Percentiles rank a stretch among this genome's conserved stretches.
phyloP scores from a whole-genome alignment of 2,113 vertebrate genomes.

The Romanogobio albipinnatus region DNA sequence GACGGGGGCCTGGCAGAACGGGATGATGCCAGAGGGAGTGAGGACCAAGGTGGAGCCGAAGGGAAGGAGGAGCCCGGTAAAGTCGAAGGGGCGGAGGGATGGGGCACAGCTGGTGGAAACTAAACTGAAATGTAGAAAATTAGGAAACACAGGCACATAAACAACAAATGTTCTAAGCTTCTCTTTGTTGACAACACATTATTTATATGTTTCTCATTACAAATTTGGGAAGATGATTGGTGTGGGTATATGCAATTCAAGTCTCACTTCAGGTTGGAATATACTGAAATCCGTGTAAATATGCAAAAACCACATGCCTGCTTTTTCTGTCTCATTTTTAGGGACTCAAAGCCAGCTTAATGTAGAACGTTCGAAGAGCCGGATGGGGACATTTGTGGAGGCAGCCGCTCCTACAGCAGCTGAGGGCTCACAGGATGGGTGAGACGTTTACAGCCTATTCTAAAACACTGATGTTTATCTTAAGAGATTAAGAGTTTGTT shows the following conservation, averaged over 20 bases:
- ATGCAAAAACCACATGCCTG: not conserved
- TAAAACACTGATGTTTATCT: not conserved
- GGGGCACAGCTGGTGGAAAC: no score
- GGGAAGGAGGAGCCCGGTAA: no score
- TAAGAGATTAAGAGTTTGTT: no score
- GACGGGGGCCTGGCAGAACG: no score
- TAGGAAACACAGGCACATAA: no score
- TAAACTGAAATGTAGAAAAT: no score
- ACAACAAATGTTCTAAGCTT: no score
- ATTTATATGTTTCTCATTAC: not conserved
- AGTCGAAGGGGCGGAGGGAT: no score
- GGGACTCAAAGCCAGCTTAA: constrained; percentile 75
- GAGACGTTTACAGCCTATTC: constrained; percentile 20
- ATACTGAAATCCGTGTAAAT: not conserved
- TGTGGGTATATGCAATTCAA: no score
- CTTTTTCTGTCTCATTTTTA: constrained; percentile 44
- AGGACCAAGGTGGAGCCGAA: no score
- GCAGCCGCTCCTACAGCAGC: constrained; percentile 55
- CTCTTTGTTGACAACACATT: not conserved
- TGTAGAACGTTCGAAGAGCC: constrained; percentile 73
- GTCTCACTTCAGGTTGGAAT: not conserved
- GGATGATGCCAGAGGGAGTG: no score
- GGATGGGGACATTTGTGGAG: constrained; percentile 74
- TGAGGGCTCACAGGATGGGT: constrained; percentile 73
- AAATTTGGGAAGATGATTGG: not conserved